Evolutionary conservation across 2,797 vertebrate genomes (phyloP).

Genomic region (Trachops cirrhosus): DNA sequence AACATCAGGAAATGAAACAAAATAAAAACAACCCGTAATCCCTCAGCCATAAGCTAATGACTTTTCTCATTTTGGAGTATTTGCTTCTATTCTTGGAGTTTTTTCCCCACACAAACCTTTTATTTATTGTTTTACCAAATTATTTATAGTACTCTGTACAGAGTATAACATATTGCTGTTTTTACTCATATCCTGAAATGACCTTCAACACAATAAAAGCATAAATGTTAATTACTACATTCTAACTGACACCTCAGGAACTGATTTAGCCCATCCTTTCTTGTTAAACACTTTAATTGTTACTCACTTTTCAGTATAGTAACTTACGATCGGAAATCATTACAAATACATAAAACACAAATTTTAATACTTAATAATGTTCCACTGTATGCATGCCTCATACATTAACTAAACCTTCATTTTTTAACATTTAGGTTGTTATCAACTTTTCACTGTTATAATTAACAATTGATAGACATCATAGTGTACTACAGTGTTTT

Average conservation of each 20-base stretch:
- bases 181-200: neutral
- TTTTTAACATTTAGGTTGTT: neutral
- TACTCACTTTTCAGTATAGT: neutral
- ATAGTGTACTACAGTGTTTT: neutral
- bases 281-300: neutral
- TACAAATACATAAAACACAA: neutral
- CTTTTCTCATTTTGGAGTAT: neutral
- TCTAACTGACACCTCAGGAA: neutral
- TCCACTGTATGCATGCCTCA: neutral
- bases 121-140: constrained; percentile 15
- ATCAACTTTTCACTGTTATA: neutral
- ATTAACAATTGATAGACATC: neutral
- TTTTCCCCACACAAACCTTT: neutral
- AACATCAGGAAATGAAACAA: neutral
- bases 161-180: neutral
- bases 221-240: neutral
- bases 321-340: neutral
- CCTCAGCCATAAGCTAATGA: neutral
- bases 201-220: constrained; percentile 11
- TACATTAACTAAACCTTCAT: neutral
- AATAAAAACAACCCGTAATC: neutral
- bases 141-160: neutral
- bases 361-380: neutral
- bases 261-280: neutral
- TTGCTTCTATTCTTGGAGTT: neutral